A percentile compares a stretch with the other conserved stretches of the same genome.
Conservation (phyloP, 2,113 vertebrate genomes). For the Clarias gariepinus region DNA sequence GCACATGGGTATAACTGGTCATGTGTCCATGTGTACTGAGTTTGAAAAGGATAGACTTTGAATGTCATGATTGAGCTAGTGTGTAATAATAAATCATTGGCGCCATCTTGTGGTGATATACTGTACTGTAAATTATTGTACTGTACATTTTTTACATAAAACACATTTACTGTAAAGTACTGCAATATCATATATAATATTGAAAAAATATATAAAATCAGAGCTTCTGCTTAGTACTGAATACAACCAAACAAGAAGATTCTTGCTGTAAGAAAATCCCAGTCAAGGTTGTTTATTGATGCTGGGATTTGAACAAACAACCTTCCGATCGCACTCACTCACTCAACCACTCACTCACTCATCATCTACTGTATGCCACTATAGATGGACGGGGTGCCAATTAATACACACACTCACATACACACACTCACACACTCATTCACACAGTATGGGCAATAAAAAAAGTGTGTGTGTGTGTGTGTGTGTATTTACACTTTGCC, state of each 20-base stretch:
- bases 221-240: neutral
- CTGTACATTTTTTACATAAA: no score
- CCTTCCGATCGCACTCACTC: no score
- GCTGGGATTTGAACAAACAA: neutral
- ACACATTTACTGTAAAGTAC: neutral
- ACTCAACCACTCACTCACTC: no score
- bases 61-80: neutral
- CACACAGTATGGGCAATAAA: no score
- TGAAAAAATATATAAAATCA: neutral
- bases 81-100: neutral
- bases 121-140: no score
- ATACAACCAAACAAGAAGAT: neutral
- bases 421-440: no score
- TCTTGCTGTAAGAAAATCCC: neutral
- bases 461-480: no score
- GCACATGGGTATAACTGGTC: neutral
- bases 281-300: neutral
- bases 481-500: no score
- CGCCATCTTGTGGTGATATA: slow-evolving; percentile 17
- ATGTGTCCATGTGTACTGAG: neutral
- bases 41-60: neutral
- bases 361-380: no score
- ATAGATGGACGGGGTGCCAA: no score
- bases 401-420: no score
- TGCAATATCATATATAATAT: neutral